These are phyloP conservation scores for Brachionus paranguensis DNA, from an alignment of 1,140 invertebrate genomes.

Conservation along the genomic window DNA sequence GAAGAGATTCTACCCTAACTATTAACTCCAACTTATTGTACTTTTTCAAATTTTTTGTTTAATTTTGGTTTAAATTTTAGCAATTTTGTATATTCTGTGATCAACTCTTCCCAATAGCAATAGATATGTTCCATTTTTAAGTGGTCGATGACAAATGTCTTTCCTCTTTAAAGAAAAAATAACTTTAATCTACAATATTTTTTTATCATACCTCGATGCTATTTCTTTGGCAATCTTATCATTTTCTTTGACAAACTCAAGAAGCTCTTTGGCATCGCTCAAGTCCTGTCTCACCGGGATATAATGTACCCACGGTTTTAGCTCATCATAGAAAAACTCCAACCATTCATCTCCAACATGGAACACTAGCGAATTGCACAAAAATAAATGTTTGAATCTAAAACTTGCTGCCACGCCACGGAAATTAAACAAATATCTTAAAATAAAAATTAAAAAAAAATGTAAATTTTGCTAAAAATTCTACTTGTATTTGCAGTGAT, in stretches of 20 bases:
- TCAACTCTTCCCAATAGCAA: slow-evolving; percentile 78
- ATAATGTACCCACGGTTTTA: slow-evolving; percentile 94
- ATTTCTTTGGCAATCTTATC: slow-evolving; percentile 71
- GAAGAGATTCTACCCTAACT: not conserved
- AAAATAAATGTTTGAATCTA: slow-evolving; percentile 87
- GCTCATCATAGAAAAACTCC: slow-evolving; percentile 85
- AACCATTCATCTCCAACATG: slow-evolving; percentile 89
- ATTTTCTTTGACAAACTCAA: slow-evolving; percentile 72
- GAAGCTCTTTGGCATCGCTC: slow-evolving; percentile 59
- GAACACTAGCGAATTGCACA: slow-evolving; percentile 87
- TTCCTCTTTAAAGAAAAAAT: slow-evolving; percentile 58
- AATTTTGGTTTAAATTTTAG: slow-evolving; percentile 60
- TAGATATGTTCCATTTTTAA: slow-evolving; percentile 73
- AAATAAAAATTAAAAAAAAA: slow-evolving; percentile 42
- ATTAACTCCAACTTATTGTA: not conserved
- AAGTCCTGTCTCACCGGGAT: slow-evolving; percentile 66
- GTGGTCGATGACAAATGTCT: slow-evolving; percentile 74
- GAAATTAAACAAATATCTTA: slow-evolving; percentile 85
- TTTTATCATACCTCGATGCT: slow-evolving; percentile 60
- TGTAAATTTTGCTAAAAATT: too few species aligned
- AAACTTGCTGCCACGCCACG: slow-evolving; percentile 93
- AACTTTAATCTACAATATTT: not conserved
- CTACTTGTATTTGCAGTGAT: slow-evolving; percentile 80
- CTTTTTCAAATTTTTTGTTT: slow-evolving; percentile 38
- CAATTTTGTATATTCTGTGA: slow-evolving; percentile 71